Percentiles rank a stretch among this genome's conserved stretches.
Conservation (phyloP, 53 echinoderm and acorn worm species). For the Echinarachnius parma region DNA sequence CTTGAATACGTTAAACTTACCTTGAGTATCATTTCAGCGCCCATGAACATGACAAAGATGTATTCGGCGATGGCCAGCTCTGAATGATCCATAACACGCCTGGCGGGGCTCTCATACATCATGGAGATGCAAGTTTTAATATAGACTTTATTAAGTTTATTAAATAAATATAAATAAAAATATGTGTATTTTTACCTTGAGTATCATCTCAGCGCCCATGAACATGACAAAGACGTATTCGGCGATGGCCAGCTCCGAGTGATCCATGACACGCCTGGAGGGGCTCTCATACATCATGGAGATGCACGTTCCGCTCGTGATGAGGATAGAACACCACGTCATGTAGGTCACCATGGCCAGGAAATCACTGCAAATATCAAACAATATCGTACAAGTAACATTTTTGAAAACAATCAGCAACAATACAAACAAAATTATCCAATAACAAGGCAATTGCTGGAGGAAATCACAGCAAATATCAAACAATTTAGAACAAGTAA, state of each 20-base stretch:
- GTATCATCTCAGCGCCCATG: conserved; percentile 90
- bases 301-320: conserved; percentile 80
- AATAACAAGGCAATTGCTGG: too few relatives aligned
- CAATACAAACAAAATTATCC: too few relatives aligned
- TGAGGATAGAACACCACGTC: conserved; percentile 83
- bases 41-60: conserved; percentile 93
- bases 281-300: conserved; percentile 92
- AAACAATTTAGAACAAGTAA: too few relatives aligned
- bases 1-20: too few relatives aligned
- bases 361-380: conserved; percentile 66
- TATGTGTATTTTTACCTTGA: too few relatives aligned
- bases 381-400: too few relatives aligned
- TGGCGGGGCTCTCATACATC: conserved; percentile 74
- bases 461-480: too few relatives aligned
- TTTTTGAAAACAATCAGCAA: too few relatives aligned
- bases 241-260: conserved; percentile 42
- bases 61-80: conserved; percentile 65
- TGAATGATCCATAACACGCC: conserved; percentile 54
- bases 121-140: conserved; percentile 88
- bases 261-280: conserved; percentile 54
- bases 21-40: conserved; percentile 92
- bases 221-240: conserved; percentile 92
- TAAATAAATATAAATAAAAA: too few relatives aligned
- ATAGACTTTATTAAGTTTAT: too few relatives aligned
- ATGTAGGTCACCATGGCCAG: conserved; percentile 93